These are phyloP conservation scores for Mastomys natalensis DNA, from an alignment of 2,113 vertebrate species.

Conservation along the genomic window DNA sequence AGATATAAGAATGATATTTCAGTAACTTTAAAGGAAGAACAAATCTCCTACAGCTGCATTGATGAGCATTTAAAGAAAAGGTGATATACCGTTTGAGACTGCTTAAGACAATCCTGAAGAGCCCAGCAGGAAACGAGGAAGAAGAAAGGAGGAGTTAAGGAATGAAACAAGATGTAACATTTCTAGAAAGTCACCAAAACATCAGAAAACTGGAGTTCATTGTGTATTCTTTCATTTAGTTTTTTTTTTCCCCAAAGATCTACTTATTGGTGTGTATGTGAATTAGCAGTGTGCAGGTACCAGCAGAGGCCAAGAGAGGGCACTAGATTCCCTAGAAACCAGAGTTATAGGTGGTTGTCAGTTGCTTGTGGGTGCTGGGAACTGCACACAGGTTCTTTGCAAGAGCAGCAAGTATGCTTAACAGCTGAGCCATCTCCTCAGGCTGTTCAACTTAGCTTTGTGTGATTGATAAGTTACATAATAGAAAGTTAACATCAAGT, in stretches of 20 bases:
- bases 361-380: neutral
- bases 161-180: neutral
- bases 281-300: neutral
- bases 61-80: neutral
- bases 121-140: neutral
- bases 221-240: neutral
- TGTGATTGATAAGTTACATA: neutral
- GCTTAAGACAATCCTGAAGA: conserved; percentile 28
- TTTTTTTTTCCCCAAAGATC: neutral
- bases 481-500: neutral
- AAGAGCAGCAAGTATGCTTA: neutral
- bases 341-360: neutral
- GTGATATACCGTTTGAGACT: neutral
- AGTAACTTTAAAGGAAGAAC: neutral
- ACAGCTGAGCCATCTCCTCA: neutral
- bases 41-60: neutral
- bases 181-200: neutral
- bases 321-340: neutral
- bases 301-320: neutral
- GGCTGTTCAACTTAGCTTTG: neutral
- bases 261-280: neutral
- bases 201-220: neutral
- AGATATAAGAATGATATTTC: neutral
- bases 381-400: neutral
- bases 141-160: neutral